A percentile compares a stretch with the other conserved stretches of the same genome.
Conservation (phyloP, 2,888 invertebrate species). For the Coenonympha glycerion region DNA sequence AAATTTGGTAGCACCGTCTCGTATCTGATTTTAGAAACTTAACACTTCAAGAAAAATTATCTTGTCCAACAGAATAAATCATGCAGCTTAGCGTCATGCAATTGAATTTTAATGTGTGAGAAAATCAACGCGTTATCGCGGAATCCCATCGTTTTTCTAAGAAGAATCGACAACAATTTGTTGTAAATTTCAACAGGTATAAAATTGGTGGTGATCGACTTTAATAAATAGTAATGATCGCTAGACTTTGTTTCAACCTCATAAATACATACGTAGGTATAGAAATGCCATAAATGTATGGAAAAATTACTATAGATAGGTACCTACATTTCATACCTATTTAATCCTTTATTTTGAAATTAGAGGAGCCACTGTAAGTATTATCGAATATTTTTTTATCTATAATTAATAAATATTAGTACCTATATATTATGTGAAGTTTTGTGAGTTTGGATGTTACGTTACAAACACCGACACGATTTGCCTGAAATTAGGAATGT, state of each 20-base stretch:
- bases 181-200: constrained; percentile 15
- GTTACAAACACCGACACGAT: no score
- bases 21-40: constrained; percentile 12
- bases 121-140: constrained; percentile 41
- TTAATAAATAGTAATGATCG: background rate
- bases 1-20: constrained; percentile 27
- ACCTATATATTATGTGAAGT: no score
- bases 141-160: constrained; percentile 47
- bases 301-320: no score
- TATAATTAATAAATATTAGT: no score
- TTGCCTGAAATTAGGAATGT: no score
- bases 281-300: no score
- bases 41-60: constrained; percentile 16
- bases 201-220: constrained; percentile 19
- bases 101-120: constrained; percentile 42
- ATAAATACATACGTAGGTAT: constrained; percentile 22
- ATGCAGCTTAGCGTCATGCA: constrained; percentile 16
- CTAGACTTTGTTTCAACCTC: constrained; percentile 15
- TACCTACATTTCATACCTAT: no score
- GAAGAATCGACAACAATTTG: constrained; percentile 33
- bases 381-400: no score
- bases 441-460: no score
- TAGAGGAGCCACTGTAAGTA: no score
- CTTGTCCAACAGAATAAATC: constrained; percentile 16
- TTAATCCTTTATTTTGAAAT: no score